Base-by-base conservation (phyloP, 2,113 vertebrate genomes). In the Phyllostomus hastatus region DNA sequence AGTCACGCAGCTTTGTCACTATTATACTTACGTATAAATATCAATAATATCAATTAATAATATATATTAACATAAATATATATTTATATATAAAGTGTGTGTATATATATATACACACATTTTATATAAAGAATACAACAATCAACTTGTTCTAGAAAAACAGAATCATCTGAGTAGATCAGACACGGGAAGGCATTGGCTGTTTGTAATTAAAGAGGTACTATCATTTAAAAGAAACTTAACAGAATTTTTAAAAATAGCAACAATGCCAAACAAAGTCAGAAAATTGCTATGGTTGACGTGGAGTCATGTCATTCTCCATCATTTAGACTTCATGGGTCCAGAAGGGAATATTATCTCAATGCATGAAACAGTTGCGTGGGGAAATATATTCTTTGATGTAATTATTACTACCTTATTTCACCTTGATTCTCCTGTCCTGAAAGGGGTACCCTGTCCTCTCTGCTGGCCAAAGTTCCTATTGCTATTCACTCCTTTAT, bases 81-180 rank as follows among this genome's bases (percentile, higher is more conserved):
- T 48, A 28, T 54, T 66, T 46, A 35, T 14, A 35, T 4, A 48
- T 31, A 26, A 59, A 59, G 59, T 61, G 24, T 61, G 59, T 61
- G 28, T 28, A 4, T 11, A 61, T 28, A 61, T 28, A 4, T 11
- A 61, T 28, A 61, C 10, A 28, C 59, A 61, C 26, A 11, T 7
- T n/a, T 92, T 38, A 69, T 1, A 38, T 19, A 85, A 85, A 91
- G 43, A 38, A 67, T 35, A 66, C 9, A 76, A n/a, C 48, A 52
- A 35, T 50, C 11, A 92, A 67, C 52, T 80, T 10, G 38, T 64
- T 95, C 85, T 41, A 79, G 80, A 81, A 59, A 85, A 79, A 73
- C 41, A 78, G 86, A 88, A 85, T 88, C 26, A 67, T 50, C 59
- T 88, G 66, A 80, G 69, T 11, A 91, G 17, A 81, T 92, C 54